Evolutionary conservation across 2,797 vertebrate genomes (phyloP).

Genomic region (Glossophaga mutica): DNA sequence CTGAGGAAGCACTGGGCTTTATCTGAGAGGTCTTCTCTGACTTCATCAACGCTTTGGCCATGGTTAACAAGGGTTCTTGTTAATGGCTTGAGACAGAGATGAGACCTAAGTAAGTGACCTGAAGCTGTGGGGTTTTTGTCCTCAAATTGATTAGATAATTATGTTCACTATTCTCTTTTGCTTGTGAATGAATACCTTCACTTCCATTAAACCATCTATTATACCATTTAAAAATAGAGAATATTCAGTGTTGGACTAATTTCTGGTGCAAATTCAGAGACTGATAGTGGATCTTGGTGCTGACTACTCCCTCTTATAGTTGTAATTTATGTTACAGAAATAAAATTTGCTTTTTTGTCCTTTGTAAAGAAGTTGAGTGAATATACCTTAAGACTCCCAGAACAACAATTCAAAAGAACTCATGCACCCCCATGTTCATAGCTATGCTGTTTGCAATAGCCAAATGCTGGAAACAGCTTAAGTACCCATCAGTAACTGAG

Average conservation of each 20-base stretch:
- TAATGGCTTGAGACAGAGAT: not conserved
- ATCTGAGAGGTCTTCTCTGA: not conserved
- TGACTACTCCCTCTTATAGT: not conserved
- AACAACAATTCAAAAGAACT: not conserved
- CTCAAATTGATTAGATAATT: not conserved
- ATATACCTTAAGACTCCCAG: not conserved
- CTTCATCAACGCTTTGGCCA: not conserved
- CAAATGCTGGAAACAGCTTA: not conserved
- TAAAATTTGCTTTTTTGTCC: not conserved
- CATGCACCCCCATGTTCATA: not conserved
- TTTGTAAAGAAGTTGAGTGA: not conserved
- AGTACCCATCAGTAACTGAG: not conserved
- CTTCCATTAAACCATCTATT: too few relatives aligned
- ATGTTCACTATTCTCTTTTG: not conserved
- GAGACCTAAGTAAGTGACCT: not conserved
- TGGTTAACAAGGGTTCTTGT: not conserved
- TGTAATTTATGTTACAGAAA: not conserved
- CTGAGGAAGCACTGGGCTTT: not conserved
- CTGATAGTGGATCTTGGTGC: not conserved
- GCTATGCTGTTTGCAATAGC: not conserved
- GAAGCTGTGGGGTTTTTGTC: constrained; percentile 2
- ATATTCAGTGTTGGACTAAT: not conserved
- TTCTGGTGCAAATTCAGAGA: not conserved
- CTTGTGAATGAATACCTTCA: not conserved
- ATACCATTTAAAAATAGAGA: not conserved